phyloP scores from a whole-genome alignment of 2,113 vertebrate genomes.

The Nyctibius bracteatus region DNA sequence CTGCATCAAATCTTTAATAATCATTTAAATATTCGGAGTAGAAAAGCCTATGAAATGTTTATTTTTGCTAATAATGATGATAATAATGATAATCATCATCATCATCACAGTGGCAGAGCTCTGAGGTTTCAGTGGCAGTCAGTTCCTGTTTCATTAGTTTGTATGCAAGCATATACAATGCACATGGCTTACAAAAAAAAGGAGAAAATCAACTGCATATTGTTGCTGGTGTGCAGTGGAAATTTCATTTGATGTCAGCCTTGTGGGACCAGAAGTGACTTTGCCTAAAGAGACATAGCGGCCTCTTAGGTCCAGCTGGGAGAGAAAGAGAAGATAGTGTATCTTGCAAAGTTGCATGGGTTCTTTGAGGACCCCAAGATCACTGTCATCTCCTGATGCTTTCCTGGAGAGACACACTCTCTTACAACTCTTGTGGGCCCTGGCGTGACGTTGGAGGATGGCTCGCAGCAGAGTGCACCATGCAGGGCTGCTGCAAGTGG shows the following conservation, averaged over 20 bases:
- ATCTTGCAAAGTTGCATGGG: neutral
- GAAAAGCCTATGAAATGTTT: neutral
- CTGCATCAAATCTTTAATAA: neutral
- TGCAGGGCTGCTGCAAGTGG: neutral
- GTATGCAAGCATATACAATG: neutral
- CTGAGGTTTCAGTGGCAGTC: neutral
- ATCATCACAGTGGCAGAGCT: neutral
- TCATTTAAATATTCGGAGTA: neutral
- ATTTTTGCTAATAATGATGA: neutral
- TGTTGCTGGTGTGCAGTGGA: neutral
- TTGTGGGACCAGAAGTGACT: neutral
- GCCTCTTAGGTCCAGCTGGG: neutral
- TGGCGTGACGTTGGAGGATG: neutral
- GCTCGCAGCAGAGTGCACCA: rapidly evolving
- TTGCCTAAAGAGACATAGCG: neutral
- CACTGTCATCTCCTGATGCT: neutral
- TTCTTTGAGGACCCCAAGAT: neutral
- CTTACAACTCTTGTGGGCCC: neutral
- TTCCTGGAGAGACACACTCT: neutral
- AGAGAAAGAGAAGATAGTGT: neutral
- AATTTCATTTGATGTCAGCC: neutral
- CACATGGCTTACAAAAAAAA: neutral
- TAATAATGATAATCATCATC: neutral
- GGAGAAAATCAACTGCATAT: neutral
- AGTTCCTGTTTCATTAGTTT: neutral